Percentiles rank a stretch among this genome's conserved stretches.
Conservation (phyloP, 53 echinoderm and acorn worm species). For the Astropecten irregularis region DNA sequence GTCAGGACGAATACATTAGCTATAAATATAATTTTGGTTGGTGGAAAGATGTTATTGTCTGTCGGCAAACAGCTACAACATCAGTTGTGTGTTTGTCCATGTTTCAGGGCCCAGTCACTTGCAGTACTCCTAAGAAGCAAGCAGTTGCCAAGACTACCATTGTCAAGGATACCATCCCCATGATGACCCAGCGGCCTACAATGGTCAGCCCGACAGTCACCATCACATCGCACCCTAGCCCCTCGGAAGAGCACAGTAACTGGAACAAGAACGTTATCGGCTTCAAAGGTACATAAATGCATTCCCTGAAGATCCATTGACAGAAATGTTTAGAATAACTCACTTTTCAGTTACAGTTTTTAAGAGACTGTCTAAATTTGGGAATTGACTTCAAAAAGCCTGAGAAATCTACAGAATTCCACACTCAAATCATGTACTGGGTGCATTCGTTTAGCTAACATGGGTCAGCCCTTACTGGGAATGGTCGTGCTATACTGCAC, state of each 20-base stretch:
- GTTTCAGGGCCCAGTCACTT: not conserved
- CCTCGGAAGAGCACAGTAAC: constrained; percentile 71
- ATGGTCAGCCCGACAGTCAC: constrained; percentile 86
- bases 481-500: too few relatives aligned
- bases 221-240: constrained; percentile 93
- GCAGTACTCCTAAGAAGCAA: constrained; percentile 3
- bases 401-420: too few relatives aligned
- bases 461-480: too few relatives aligned
- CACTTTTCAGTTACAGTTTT: not conserved
- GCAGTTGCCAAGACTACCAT: constrained; percentile 5
- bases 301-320: not conserved
- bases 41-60: not conserved
- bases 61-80: not conserved
- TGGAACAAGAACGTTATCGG: constrained; percentile 62
- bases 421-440: too few relatives aligned
- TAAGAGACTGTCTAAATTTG: not conserved
- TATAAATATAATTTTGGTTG: too few relatives aligned
- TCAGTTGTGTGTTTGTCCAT: not conserved
- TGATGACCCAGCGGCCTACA: constrained; percentile 17
- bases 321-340: not conserved
- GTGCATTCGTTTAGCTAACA: too few relatives aligned
- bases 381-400: too few relatives aligned
- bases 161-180: constrained; percentile 22
- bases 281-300: constrained; percentile 3
- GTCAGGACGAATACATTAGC: too few relatives aligned